Evolutionary conservation across 2,797 vertebrate species (phyloP), one percentile per base, ranked within the genome.

Genomic region (Ispidina lecontei): DNA sequence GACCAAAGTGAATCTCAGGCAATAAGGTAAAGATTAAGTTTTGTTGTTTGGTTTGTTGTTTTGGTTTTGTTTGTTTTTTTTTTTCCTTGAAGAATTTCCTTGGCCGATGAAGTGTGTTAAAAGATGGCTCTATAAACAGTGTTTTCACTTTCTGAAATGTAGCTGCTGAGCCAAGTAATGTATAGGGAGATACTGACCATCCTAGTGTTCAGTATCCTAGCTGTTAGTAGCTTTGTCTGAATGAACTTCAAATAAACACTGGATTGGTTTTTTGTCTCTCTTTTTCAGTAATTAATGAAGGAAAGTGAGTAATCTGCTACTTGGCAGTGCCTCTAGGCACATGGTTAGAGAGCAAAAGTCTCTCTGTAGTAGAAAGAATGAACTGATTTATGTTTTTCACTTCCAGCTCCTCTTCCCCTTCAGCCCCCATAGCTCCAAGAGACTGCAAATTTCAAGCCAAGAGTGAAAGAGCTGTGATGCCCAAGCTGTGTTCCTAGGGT

Each of bases 241-340:
- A n/a, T 79, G 35, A 91, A 64, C 31, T 83, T 74, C 63, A 74
- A 29, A 75, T 59, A 86, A 75, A 55, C 78, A 89, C 52, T 0
- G 1, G 35, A 82, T 84, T 74, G 39, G 0, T 2, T 89, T 90
- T 92, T 90, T 62, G 23, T 76, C 70, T 46, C 20, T 59, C 83
- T 89, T 87, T 51, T 69, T 59, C n/a, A 60, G 78, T 87, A 79
- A 93, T 95, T 96, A 94, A 62, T 77, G 86, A 90, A 90, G 46
- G 49, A 84, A 80, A 93, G 63, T 80, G 90, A 91, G 85, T 94
- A 80, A 86, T 87, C 70, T 80, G 49, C 67, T 76, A 10, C 80
- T 90, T 94, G 78, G 81, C 81, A 91, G 56, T 63, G 55, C 41
- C 17, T 6, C 43, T 82, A 79, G 26, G 62, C 76, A 82, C 4